Percentiles rank a stretch among this genome's conserved stretches.
Conservation (phyloP, 92 coral and sea anemone species). For the Micromussa lordhowensis region DNA sequence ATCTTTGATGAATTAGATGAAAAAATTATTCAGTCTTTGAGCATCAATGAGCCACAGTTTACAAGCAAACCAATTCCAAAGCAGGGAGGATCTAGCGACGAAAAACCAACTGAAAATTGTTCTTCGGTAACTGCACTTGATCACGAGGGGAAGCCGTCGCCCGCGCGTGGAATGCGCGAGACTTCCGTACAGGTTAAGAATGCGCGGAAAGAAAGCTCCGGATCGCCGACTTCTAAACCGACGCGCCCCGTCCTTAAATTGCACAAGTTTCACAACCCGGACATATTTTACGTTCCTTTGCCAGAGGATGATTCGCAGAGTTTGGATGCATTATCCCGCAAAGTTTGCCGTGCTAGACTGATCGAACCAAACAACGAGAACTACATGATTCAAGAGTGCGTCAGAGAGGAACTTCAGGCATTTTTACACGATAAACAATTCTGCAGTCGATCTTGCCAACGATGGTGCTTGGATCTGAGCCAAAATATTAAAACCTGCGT, state of each 20-base stretch:
- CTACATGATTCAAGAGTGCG: conserved; percentile 61
- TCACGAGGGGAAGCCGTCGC: background rate
- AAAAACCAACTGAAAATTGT: background rate
- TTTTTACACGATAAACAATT: conserved; percentile 70
- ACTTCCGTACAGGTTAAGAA: conserved; percentile 18
- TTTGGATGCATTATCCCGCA: conserved; percentile 32
- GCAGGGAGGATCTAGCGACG: background rate
- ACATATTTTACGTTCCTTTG: conserved; percentile 76
- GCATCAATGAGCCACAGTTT: background rate
- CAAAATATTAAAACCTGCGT: conserved; percentile 73
- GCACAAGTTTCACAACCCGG: conserved; percentile 74
- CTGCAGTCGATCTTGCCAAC: conserved; percentile 74
- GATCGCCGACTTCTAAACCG: conserved; percentile 6
- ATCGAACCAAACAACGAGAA: conserved; percentile 64
- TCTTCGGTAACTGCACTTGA: background rate
- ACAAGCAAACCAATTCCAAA: background rate
- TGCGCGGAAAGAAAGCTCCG: conserved; percentile 20
- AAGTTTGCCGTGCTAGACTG: conserved; percentile 66
- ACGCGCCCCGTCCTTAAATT: conserved; percentile 46
- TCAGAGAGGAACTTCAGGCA: conserved; percentile 60
- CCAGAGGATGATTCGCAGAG: conserved; percentile 55
- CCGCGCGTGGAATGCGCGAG: conserved; percentile 41
- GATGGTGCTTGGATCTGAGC: conserved; percentile 88
- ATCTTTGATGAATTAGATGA: conserved; percentile 23
- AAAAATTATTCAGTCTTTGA: conserved; percentile 26